These are phyloP conservation scores for Pollimyrus isidori DNA, from an alignment of 2,113 vertebrate genomes.

Conservation along the genomic window DNA sequence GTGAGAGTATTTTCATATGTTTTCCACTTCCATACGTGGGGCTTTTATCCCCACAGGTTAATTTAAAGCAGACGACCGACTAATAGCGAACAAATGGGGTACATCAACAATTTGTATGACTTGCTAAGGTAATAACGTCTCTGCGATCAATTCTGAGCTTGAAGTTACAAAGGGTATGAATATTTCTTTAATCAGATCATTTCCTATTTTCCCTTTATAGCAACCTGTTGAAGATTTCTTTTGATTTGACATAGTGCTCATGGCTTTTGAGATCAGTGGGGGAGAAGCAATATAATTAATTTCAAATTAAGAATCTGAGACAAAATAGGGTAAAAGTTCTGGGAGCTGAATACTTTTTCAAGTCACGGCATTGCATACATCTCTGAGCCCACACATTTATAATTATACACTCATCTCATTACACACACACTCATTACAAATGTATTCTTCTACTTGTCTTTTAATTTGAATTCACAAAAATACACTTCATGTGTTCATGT, in stretches of 20 bases:
- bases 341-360: not conserved
- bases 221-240: not conserved
- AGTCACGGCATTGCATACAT: not conserved
- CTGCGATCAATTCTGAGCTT: not conserved
- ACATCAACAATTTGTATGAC: not conserved
- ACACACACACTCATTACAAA: no score
- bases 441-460: not conserved
- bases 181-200: not conserved
- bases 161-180: not conserved
- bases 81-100: not conserved
- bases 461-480: not conserved
- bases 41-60: not conserved
- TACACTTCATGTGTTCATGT: not conserved
- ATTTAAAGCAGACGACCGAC: not conserved
- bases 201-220: not conserved
- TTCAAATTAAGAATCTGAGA: not conserved
- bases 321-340: not conserved
- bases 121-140: not conserved
- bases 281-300: not conserved
- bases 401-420: not conserved
- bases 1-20: not conserved
- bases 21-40: not conserved
- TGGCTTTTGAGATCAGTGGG: not conserved
- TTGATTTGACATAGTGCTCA: not conserved
- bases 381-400: not conserved